Evolutionary conservation across 2,888 invertebrate species (phyloP).

Genomic region (Geotrupes spiniger): DNA sequence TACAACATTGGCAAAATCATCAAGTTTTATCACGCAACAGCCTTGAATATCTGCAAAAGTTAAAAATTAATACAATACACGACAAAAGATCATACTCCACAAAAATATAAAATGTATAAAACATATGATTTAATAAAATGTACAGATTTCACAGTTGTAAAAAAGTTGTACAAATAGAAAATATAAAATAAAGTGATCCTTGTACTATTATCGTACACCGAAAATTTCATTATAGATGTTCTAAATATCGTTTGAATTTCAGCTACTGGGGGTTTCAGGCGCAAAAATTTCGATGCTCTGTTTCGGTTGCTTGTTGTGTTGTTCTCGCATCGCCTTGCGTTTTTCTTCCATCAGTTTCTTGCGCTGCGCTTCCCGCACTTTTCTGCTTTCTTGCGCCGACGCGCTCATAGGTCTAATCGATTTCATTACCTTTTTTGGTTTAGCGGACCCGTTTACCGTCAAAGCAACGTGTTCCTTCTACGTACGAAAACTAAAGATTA

Average conservation of each 20-base stretch:
- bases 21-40: too few species aligned
- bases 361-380: constrained; percentile 64
- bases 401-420: constrained; percentile 41
- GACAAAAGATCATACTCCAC: constrained; percentile 7
- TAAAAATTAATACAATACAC: constrained; percentile 8
- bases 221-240: constrained; percentile 20
- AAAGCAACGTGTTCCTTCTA: constrained; percentile 3
- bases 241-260: constrained; percentile 34
- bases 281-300: constrained; percentile 49
- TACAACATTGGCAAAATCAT: too few species aligned
- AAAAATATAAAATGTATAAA: constrained; percentile 11
- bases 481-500: constrained; percentile 6
- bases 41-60: constrained; percentile 9
- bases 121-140: constrained; percentile 5
- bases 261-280: constrained; percentile 47
- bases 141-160: neutral
- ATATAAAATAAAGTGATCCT: constrained; percentile 18
- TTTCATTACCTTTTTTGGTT: constrained; percentile 30
- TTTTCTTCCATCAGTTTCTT: constrained; percentile 77
- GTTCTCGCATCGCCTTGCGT: constrained; percentile 57
- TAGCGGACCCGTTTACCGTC: constrained; percentile 14
- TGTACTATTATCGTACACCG: constrained; percentile 9
- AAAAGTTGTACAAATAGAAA: too few species aligned
- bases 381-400: constrained; percentile 54
- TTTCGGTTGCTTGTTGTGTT: constrained; percentile 34